Base-by-base conservation (phyloP, 2,888 invertebrate genomes). In the Meandrusa payeni region DNA sequence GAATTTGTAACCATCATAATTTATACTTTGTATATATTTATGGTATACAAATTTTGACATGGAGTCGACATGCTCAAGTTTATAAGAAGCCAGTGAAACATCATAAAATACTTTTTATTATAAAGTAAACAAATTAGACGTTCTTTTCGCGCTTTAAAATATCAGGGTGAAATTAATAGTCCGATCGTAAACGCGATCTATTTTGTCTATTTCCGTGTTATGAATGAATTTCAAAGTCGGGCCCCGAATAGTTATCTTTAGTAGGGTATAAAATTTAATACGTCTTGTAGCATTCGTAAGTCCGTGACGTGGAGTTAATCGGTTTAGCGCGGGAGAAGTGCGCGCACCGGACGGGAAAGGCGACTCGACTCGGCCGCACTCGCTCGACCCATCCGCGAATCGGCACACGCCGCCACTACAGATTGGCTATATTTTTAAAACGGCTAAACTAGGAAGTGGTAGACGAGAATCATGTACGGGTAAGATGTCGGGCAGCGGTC, bases 291-390 rank as follows among this genome's bases (percentile, higher is more conserved):
- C 65, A 62, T 69, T 65, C 63, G 69, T 71, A 69, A 74, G 76
- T 73, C 69, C 62, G 63, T 80, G 80, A 81, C 83, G 79, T 63
- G 56, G 53, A 65, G 73, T 68, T 76, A 76, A 80, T 79, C 74
- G 76, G 72, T 68, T 78, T 73, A 69, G 64, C 62, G 61, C 56
- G 60, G 61, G 58, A 61, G 58, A 54, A 56, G 58, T 56, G 60
- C 50, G 55, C 53, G 54, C 52, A 52, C 48, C 44, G 52, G 50
- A 51, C 54, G 55, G 47, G 51, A 41, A 50, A 50, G 52, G n/a
- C n/a, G n/a, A n/a, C n/a, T n/a, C 50, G 48, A 32, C 42, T 15
- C 4, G 45, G 52, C 57, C 64, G 56, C 64, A 65, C 56, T 64
- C 63, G 59, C 52, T 58, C 72, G 51, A 52, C 61, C 67, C 66